A percentile compares a stretch with the other conserved stretches of the same genome.
Evolutionary conservation across 30 jellyfish, hydroid and myxozoan genomes (phyloP).

Genomic region (Clytia hemisphaerica): DNA sequence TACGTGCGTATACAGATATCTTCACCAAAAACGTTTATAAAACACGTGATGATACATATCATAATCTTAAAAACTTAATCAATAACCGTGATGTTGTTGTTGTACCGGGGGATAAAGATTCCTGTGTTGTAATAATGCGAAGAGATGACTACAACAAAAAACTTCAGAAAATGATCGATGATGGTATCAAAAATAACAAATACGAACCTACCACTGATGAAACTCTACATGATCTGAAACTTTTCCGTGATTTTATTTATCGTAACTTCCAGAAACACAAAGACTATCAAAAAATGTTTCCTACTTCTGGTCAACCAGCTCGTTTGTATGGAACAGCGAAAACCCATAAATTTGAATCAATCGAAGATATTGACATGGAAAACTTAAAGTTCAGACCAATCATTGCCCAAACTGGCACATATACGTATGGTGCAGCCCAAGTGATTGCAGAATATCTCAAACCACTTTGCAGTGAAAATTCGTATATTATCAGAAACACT

Average conservation of each 20-base stretch:
- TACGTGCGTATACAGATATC: slow-evolving; percentile 28
- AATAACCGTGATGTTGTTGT: slow-evolving; percentile 16
- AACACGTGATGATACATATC: slow-evolving; percentile 8
- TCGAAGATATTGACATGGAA: slow-evolving; percentile 15
- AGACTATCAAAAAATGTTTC: slow-evolving; percentile 3
- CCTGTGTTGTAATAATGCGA: slow-evolving; percentile 22
- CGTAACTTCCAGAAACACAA: slow-evolving; percentile 6
- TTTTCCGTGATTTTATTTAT: slow-evolving; percentile 27
- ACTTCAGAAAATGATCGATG: slow-evolving; percentile 36
- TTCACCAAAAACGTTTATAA: slow-evolving; percentile 34
- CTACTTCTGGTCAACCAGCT: slow-evolving; percentile 9
- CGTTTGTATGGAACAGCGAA: too few relatives aligned
- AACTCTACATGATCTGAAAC: slow-evolving; percentile 12
- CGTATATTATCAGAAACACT: slow-evolving; percentile 16
- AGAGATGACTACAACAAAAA: slow-evolving; percentile 22
- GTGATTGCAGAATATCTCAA: slow-evolving; percentile 24
- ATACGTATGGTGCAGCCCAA: slow-evolving; percentile 18
- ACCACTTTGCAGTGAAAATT: slow-evolving; percentile 17
- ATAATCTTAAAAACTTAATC: slow-evolving; percentile 1
- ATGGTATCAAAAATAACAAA: slow-evolving; percentile 8
- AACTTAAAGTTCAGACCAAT: slow-evolving; percentile 29
- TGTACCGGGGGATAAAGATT: slow-evolving; percentile 36
- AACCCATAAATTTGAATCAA: slow-evolving; percentile 23
- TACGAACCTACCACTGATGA: slow-evolving; percentile 23
- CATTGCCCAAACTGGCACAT: slow-evolving; percentile 34